Conservation (phyloP, 1,140 invertebrate genomes). For the Drosophila mojavensis region DNA sequence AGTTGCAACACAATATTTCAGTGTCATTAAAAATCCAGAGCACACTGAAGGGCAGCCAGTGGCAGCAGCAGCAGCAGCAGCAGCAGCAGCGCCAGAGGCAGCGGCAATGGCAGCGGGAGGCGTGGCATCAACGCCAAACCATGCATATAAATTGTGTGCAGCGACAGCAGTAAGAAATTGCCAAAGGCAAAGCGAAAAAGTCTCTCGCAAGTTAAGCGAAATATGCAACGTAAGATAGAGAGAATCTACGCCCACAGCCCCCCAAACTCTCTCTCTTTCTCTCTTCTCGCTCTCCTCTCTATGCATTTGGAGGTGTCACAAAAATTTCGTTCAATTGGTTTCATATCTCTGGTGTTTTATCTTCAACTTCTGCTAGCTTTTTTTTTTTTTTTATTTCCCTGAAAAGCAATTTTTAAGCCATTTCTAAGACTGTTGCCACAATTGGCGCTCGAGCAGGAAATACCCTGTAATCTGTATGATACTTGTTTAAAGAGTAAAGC, state of each 20-base stretch:
- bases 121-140: slow-evolving; percentile 30
- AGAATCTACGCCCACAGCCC: not conserved
- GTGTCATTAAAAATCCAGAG: slow-evolving; percentile 52
- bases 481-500: no score
- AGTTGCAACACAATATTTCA: slow-evolving; percentile 70
- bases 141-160: slow-evolving; percentile 43
- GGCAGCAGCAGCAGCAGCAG: not conserved
- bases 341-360: slow-evolving; percentile 13
- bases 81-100: not conserved
- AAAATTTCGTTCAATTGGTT: not conserved
- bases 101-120: slow-evolving; percentile 5
- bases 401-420: not conserved
- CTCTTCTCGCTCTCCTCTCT: no score
- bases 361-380: not conserved
- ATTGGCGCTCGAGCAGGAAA: no score
- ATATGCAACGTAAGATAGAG: slow-evolving; percentile 39
- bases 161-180: slow-evolving; percentile 11
- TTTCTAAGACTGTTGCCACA: not conserved
- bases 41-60: slow-evolving; percentile 1
- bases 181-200: slow-evolving; percentile 21
- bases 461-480: no score
- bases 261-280: no score
- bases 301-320: not conserved
- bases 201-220: slow-evolving; percentile 45
- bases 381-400: no score